Percentiles rank a stretch among this genome's conserved stretches.
Evolutionary conservation across 2,113 vertebrate species (phyloP).

Genomic region (Anas platyrhynchos): DNA sequence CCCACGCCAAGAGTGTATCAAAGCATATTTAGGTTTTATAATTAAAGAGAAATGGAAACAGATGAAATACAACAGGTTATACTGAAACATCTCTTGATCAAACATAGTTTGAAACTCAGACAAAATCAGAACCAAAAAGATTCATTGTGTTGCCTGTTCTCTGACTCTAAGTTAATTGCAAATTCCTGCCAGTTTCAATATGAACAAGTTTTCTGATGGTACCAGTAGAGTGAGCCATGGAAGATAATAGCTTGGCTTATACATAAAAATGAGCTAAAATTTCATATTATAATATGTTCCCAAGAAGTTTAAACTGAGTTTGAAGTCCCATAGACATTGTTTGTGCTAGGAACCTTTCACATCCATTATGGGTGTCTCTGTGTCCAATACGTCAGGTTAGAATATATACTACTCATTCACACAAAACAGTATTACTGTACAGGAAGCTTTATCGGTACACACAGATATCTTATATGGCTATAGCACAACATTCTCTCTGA

Average conservation of each 20-base stretch:
- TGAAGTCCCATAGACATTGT: neutral
- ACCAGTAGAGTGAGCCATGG: neutral
- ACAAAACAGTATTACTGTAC: neutral
- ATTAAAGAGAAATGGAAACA: slow-evolving; percentile 23
- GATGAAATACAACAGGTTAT: neutral
- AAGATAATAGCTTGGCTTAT: neutral
- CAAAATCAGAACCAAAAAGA: neutral
- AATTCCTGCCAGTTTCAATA: slow-evolving; percentile 22
- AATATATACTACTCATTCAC: neutral
- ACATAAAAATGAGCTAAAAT: neutral
- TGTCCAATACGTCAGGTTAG: neutral
- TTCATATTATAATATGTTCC: neutral
- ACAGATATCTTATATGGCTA: neutral
- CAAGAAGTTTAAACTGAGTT: neutral
- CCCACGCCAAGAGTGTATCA: neutral
- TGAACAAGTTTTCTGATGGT: neutral
- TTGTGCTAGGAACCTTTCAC: neutral
- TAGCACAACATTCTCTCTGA: neutral
- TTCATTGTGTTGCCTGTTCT: neutral
- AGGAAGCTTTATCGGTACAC: neutral
- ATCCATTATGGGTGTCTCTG: neutral
- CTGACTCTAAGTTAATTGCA: slow-evolving; percentile 13
- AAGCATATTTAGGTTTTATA: neutral
- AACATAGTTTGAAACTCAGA: neutral
- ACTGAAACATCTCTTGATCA: neutral